Percentiles rank a stretch among this genome's conserved stretches.
Conservation (phyloP, 2,888 invertebrate genomes). For the Beris chalybata region DNA sequence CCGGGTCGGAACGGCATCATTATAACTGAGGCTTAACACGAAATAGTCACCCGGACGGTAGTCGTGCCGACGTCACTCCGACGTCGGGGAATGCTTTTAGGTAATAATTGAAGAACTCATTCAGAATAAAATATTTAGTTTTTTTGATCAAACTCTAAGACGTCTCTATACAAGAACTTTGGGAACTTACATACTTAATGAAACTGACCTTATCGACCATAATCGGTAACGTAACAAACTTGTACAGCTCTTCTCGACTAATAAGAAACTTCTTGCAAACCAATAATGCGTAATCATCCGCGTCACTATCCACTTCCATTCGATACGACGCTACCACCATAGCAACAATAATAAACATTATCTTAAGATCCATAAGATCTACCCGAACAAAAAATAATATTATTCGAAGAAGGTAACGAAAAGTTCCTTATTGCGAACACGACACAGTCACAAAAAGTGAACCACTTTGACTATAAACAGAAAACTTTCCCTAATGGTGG, state of each 20-base stretch:
- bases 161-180: too few species aligned
- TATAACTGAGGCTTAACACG: too few species aligned
- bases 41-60: too few species aligned
- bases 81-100: too few species aligned
- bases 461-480: background rate
- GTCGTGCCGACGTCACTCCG: too few species aligned
- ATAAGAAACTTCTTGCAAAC: constrained; percentile 36
- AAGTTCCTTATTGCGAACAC: background rate
- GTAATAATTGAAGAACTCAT: too few species aligned
- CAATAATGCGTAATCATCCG: constrained; percentile 34
- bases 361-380: constrained; percentile 36
- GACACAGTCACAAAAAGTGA: too few species aligned
- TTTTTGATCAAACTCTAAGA: too few species aligned
- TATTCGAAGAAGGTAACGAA: background rate
- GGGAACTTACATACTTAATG: too few species aligned
- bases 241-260: constrained; percentile 34
- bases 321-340: constrained; percentile 38
- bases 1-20: too few species aligned
- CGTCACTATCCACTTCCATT: constrained; percentile 40
- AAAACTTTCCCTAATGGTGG: background rate
- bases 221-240: constrained; percentile 38
- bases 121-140: too few species aligned
- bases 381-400: too few species aligned
- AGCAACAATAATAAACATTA: constrained; percentile 37
- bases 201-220: constrained; percentile 40